A percentile compares a stretch with the other conserved stretches of the same genome.
Evolutionary conservation across 2,797 vertebrate species (phyloP).

Genomic region (Kryptolebias ocellatus): DNA sequence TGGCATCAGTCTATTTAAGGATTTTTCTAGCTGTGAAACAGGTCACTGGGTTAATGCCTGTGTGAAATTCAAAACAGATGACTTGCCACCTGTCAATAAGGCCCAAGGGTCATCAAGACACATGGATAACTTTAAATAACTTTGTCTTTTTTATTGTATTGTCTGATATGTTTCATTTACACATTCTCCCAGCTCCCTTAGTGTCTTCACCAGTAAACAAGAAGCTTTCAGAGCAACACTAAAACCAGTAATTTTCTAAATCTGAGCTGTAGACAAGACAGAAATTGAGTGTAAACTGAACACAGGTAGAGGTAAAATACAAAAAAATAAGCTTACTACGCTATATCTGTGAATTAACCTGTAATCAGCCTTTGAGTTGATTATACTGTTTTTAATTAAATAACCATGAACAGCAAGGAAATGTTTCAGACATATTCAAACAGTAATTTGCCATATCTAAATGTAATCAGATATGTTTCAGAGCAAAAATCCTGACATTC

Average conservation of each 20-base stretch:
- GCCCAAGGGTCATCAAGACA: constrained; percentile 62
- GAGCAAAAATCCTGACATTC: no score
- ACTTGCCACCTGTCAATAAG: constrained; percentile 42
- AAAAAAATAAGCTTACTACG: no score
- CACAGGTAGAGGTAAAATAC: no score
- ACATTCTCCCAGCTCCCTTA: constrained; percentile 42
- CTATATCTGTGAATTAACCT: no score
- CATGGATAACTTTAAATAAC: constrained; percentile 44
- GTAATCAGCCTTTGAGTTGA: no score
- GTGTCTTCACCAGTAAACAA: constrained; percentile 65
- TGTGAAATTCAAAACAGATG: constrained; percentile 40
- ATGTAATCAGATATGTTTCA: no score
- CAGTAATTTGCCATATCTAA: no score
- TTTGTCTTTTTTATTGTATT: constrained; percentile 47
- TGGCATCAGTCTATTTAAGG: constrained; percentile 22
- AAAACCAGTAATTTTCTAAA: constrained; percentile 28
- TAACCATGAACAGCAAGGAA: no score
- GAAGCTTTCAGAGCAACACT: constrained; percentile 36
- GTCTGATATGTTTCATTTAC: constrained; percentile 33
- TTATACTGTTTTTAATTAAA: no score
- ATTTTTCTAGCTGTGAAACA: constrained; percentile 20
- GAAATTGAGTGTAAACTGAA: not conserved
- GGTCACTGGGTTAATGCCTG: constrained; percentile 48
- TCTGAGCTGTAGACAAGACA: constrained; percentile 11
- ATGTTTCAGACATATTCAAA: no score